phyloP scores from a whole-genome alignment of 2,113 vertebrate genomes.

The Ancistrus triradiatus region DNA sequence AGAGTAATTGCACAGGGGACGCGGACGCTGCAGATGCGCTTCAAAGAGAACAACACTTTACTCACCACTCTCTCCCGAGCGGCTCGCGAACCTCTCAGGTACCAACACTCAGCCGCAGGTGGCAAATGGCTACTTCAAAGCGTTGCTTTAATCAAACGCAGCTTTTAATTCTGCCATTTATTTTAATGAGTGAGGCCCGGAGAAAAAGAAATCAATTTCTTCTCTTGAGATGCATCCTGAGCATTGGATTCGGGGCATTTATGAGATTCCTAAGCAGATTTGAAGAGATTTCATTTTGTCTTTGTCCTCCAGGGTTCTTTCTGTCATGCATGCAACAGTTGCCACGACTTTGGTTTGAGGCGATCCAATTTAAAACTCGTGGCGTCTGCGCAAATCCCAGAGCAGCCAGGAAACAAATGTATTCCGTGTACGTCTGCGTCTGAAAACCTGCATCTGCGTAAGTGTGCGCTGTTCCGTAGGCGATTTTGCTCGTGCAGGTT shows the following conservation, averaged over 20 bases:
- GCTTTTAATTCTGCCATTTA: slow-evolving; percentile 47
- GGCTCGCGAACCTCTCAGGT: slow-evolving; percentile 37
- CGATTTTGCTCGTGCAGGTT: too few species aligned
- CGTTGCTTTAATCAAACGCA: slow-evolving; percentile 45
- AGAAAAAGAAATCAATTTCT: slow-evolving; percentile 45
- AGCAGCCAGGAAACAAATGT: slow-evolving; percentile 30
- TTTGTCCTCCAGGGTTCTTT: slow-evolving; percentile 19
- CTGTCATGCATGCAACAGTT: slow-evolving; percentile 17
- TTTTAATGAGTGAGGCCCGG: slow-evolving; percentile 43
- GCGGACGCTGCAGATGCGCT: slow-evolving; percentile 37
- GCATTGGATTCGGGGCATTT: slow-evolving; percentile 24
- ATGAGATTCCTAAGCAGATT: slow-evolving; percentile 3
- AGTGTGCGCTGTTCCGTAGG: too few species aligned
- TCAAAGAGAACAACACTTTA: slow-evolving; percentile 38
- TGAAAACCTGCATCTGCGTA: too few species aligned
- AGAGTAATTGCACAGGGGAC: slow-evolving; percentile 30
- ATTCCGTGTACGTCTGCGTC: too few species aligned
- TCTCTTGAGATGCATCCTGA: slow-evolving; percentile 19
- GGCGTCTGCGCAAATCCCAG: slow-evolving; percentile 14
- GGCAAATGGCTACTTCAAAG: slow-evolving; percentile 47
- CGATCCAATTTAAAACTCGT: slow-evolving; percentile 30
- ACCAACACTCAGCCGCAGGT: slow-evolving; percentile 39
- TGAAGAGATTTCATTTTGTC: slow-evolving; percentile 14
- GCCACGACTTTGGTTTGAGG: slow-evolving; percentile 25
- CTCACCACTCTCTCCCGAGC: slow-evolving; percentile 29